Conservation (phyloP, 2,888 invertebrate species). For the Philaethria dido region DNA sequence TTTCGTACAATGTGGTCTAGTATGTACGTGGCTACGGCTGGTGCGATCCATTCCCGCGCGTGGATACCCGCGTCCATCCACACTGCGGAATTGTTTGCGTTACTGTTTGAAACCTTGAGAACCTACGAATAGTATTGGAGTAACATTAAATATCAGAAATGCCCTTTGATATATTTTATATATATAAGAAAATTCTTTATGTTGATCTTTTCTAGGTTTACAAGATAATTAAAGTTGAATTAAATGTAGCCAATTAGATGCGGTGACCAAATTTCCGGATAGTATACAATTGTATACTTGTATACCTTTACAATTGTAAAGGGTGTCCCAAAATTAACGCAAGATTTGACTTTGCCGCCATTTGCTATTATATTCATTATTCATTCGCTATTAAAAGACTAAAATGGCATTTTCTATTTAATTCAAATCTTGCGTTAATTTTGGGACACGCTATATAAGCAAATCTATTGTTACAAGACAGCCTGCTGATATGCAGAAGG, state of each 20-base stretch:
- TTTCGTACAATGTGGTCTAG: constrained; percentile 89
- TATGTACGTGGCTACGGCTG: constrained; percentile 90
- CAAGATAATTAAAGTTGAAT: neutral
- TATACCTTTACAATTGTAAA: too few species aligned
- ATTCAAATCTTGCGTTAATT: too few species aligned
- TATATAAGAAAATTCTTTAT: neutral
- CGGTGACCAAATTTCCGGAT: too few species aligned
- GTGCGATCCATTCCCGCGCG: constrained; percentile 95
- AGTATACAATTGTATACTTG: too few species aligned
- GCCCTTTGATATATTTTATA: too few species aligned
- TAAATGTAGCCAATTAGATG: too few species aligned
- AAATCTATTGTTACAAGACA: neutral
- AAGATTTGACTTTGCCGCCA: too few species aligned
- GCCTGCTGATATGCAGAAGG: neutral
- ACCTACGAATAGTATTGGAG: constrained; percentile 53
- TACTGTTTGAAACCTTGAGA: constrained; percentile 88
- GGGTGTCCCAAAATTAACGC: too few species aligned
- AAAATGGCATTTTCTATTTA: too few species aligned
- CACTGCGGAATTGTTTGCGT: constrained; percentile 84
- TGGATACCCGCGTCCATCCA: constrained; percentile 94
- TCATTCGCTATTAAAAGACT: too few species aligned
- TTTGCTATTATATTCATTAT: too few species aligned
- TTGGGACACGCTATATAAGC: too few species aligned
- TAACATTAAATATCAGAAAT: neutral
- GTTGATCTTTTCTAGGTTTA: neutral